Evolutionary conservation across 2,888 invertebrate species (phyloP).

Genomic region (Gryllus longicercus): DNA sequence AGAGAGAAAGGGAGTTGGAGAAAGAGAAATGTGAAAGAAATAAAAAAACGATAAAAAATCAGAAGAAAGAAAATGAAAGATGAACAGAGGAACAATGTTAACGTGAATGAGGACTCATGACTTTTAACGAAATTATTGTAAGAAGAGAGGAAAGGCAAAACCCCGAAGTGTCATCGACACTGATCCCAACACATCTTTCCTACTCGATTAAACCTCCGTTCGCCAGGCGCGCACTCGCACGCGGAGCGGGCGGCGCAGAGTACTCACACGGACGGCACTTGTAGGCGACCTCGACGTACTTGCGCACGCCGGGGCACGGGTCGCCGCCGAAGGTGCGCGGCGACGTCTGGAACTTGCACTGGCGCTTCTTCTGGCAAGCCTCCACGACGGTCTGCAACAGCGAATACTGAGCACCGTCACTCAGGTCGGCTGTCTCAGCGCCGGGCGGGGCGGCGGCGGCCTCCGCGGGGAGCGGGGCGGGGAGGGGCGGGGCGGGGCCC

Average conservation of each 20-base stretch:
- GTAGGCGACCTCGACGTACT: conserved; percentile 93
- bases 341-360: conserved; percentile 86
- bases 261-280: conserved; percentile 96
- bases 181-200: too few relatives aligned
- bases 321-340: conserved; percentile 86
- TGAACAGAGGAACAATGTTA: too few relatives aligned
- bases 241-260: background rate
- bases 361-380: conserved; percentile 87
- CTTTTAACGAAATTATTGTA: too few relatives aligned
- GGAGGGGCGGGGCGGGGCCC: background rate
- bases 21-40: too few relatives aligned
- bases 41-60: too few relatives aligned
- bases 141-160: too few relatives aligned
- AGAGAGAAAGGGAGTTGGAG: too few relatives aligned
- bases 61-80: too few relatives aligned
- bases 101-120: too few relatives aligned
- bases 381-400: conserved; percentile 92
- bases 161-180: too few relatives aligned
- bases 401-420: conserved; percentile 66
- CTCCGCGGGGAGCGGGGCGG: background rate
- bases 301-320: conserved; percentile 86
- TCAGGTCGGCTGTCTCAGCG: conserved; percentile 48
- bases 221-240: background rate
- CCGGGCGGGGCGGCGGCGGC: background rate
- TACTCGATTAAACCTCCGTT: background rate